phyloP scores from a whole-genome alignment of 1,140 invertebrate species.

The Drosophila bipectinata region DNA sequence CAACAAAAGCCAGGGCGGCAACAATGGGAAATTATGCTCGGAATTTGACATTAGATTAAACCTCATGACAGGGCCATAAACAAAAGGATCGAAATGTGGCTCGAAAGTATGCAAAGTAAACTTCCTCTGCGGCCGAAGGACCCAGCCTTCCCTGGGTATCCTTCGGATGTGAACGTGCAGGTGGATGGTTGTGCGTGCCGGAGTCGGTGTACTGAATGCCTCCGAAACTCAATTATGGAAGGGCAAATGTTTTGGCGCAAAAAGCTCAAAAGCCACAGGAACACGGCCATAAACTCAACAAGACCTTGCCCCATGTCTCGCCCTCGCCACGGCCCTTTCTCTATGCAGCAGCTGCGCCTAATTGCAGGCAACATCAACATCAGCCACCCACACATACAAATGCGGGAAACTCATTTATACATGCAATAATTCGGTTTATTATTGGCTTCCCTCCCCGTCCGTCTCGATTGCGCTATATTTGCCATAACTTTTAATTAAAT shows the following conservation, averaged over 20 bases:
- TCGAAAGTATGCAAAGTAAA: conserved; percentile 66
- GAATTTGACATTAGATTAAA: conserved; percentile 68
- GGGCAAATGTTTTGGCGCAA: conserved; percentile 75
- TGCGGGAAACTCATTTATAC: conserved; percentile 77
- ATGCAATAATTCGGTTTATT: conserved; percentile 82
- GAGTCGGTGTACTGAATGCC: conserved; percentile 53
- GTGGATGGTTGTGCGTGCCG: conserved; percentile 8
- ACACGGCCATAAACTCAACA: conserved; percentile 61
- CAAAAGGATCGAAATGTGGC: conserved; percentile 52
- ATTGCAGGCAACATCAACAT: conserved; percentile 68
- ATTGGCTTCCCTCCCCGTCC: conserved; percentile 48
- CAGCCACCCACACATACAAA: conserved; percentile 29
- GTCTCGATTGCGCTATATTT: conserved; percentile 62
- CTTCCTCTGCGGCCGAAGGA: conserved; percentile 18
- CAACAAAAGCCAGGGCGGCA: conserved; percentile 50
- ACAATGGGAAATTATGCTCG: conserved; percentile 60
- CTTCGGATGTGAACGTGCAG: not conserved
- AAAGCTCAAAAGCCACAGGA: conserved; percentile 76
- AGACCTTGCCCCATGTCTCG: conserved; percentile 4
- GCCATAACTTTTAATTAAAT: conserved; percentile 82
- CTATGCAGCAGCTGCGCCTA: conserved; percentile 69
- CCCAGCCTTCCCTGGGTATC: not conserved
- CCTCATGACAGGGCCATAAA: conserved; percentile 50
- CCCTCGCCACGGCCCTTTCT: not conserved
- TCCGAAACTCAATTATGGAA: conserved; percentile 70